phyloP scores from a whole-genome alignment of 2,888 invertebrate genomes.

The Biston betularia region DNA sequence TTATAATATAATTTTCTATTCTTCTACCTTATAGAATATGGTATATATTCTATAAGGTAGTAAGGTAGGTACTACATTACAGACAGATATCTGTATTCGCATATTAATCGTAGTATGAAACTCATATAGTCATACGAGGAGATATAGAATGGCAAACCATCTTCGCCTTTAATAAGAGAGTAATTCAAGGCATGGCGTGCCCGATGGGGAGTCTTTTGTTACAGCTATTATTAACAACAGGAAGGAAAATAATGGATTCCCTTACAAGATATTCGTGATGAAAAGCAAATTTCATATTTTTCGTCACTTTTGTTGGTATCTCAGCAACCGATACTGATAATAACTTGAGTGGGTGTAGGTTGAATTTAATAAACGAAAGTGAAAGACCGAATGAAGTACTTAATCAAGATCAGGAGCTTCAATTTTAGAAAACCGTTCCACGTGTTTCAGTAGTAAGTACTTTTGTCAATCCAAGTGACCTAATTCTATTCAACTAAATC shows the following conservation, averaged over 20 bases:
- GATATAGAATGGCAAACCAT: neutral
- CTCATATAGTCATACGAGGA: neutral
- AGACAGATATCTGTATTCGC: too few species aligned
- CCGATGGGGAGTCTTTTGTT: conserved; percentile 18
- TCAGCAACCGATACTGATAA: conserved; percentile 2
- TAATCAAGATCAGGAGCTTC: neutral
- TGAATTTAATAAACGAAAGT: neutral
- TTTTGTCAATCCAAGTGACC: too few species aligned
- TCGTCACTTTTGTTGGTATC: neutral
- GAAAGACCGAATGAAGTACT: neutral
- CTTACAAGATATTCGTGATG: conserved; percentile 17
- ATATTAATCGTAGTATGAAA: too few species aligned
- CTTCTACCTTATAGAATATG: too few species aligned
- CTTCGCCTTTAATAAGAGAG: conserved; percentile 4
- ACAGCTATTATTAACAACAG: conserved; percentile 25
- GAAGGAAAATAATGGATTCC: conserved; percentile 19
- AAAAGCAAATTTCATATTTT: conserved; percentile 4
- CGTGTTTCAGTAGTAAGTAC: neutral
- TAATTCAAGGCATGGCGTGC: conserved; percentile 22
- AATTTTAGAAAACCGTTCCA: neutral
- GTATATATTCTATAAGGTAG: too few species aligned
- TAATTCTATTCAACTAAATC: too few species aligned
- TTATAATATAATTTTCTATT: too few species aligned
- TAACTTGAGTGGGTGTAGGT: neutral
- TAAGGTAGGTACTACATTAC: too few species aligned